Conservation (phyloP, 2,113 vertebrate genomes). For the Pterophyllum scalare region DNA sequence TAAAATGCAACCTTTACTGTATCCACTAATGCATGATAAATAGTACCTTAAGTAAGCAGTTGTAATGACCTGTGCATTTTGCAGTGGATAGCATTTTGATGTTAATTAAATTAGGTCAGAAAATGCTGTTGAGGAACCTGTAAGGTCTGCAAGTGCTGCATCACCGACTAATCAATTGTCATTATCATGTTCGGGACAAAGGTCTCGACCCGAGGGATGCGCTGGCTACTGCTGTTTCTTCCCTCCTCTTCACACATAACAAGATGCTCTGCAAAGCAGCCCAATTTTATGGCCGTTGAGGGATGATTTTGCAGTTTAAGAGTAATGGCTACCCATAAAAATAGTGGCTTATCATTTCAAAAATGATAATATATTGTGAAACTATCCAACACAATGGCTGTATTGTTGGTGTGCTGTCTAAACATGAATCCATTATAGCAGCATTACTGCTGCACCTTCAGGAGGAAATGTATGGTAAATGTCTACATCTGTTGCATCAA, state of each 20-base stretch:
- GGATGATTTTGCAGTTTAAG: slow-evolving; percentile 35
- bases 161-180: slow-evolving; percentile 70
- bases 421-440: slow-evolving; percentile 30
- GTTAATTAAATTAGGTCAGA: slow-evolving; percentile 71
- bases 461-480: slow-evolving; percentile 22
- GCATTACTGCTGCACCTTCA: slow-evolving; percentile 2
- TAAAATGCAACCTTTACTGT: slow-evolving; percentile 28
- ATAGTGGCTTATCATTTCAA: slow-evolving; percentile 18
- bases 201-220: slow-evolving; percentile 55
- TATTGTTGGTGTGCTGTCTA: slow-evolving; percentile 11
- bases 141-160: slow-evolving; percentile 64
- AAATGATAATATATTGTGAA: slow-evolving; percentile 23
- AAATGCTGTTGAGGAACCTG: slow-evolving; percentile 55
- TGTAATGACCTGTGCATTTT: slow-evolving; percentile 56
- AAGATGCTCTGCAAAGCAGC: slow-evolving; percentile 10
- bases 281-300: not conserved
- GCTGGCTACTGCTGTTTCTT: slow-evolving; percentile 16
- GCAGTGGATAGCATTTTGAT: slow-evolving; percentile 58
- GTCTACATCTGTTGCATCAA: not conserved
- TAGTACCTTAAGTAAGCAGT: slow-evolving; percentile 42
- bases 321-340: slow-evolving; percentile 45
- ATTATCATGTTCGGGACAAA: slow-evolving; percentile 58
- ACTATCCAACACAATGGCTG: slow-evolving; percentile 13
- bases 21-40: slow-evolving; percentile 48
- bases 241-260: slow-evolving; percentile 16